Evolutionary conservation across 2,888 invertebrate genomes (phyloP).

Genomic region (Clunio marinus): DNA sequence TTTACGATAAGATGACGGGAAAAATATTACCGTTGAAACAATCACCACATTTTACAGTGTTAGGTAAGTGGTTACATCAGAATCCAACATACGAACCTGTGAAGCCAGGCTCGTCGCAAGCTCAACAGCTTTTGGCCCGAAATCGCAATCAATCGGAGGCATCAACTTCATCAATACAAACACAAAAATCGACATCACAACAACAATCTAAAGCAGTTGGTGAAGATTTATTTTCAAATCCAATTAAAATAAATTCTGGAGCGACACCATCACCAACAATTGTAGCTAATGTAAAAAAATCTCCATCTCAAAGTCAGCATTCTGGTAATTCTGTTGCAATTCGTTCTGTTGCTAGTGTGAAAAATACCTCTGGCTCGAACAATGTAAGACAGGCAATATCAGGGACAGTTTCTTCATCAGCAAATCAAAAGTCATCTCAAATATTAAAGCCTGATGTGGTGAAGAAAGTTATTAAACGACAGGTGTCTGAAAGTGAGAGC

Average conservation of each 20-base stretch:
- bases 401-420: too few species aligned
- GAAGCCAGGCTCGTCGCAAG: constrained; percentile 58
- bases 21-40: constrained; percentile 68
- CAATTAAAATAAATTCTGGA: constrained; percentile 27
- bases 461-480: constrained; percentile 28
- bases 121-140: constrained; percentile 48
- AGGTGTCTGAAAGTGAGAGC: constrained; percentile 36
- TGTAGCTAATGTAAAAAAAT: background rate
- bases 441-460: constrained; percentile 41
- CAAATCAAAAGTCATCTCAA: background rate
- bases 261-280: background rate
- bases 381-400: background rate
- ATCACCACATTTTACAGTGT: constrained; percentile 75
- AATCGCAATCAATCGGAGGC: constrained; percentile 41
- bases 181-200: constrained; percentile 41
- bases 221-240: constrained; percentile 37
- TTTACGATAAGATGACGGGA: constrained; percentile 78
- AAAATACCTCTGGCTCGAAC: constrained; percentile 15
- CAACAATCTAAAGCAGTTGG: background rate
- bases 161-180: constrained; percentile 45
- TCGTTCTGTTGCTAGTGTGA: constrained; percentile 12
- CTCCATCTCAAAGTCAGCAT: constrained; percentile 6
- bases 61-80: constrained; percentile 78
- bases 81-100: constrained; percentile 87
- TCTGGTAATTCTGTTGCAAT: background rate